Base-by-base conservation (phyloP, 2,888 invertebrate genomes). In the Pheosia tremula region DNA sequence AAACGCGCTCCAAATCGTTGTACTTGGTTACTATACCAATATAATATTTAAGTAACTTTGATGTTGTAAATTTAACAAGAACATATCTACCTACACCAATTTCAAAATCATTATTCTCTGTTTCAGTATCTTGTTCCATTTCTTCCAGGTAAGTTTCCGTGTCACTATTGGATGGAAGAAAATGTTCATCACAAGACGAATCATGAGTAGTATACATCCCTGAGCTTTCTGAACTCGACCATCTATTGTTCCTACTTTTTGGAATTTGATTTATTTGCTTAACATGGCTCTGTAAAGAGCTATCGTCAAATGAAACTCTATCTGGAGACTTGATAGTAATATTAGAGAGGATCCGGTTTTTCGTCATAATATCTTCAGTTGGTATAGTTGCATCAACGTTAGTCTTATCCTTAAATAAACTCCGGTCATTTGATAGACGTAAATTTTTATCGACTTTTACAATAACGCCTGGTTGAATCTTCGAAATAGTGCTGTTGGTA, bases 81-180 rank as follows among this genome's bases (percentile, higher is more conserved):
- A 63, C 60, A 60, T 63, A 63, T 57, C 41, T 63, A 63, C 43
- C 58, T 43, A 63, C 55, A 63, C 63, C 55, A 24, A 60, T 63
- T 63, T 58, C 58, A 60, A 38, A 57, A 39, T 57, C 50, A 55
- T 41, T 41, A 49, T 59, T 50, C 47, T 54, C 63, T 58, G 59
- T 62, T 53, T 62, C 62, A 57, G 24, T n/a, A 57, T 60, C 63
- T 52, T 56, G 57, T 56, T 52, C 60, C 60, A 62, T 38, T 58
- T 66, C 59, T 61, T 59, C 62, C 57, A 60, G 13, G 49, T 62
- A 66, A 57, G 62, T 66, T 66, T 66, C 59, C 47, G 62, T 65
- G 60, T 62, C 62, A 58, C 65, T 65, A 43, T 50, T 6, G 56
- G 58, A 65, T 56, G 60, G 57, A 56, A 65, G 60, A 58, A 65